phyloP scores from a whole-genome alignment of 2,113 vertebrate species.

The Hippolais icterina region DNA sequence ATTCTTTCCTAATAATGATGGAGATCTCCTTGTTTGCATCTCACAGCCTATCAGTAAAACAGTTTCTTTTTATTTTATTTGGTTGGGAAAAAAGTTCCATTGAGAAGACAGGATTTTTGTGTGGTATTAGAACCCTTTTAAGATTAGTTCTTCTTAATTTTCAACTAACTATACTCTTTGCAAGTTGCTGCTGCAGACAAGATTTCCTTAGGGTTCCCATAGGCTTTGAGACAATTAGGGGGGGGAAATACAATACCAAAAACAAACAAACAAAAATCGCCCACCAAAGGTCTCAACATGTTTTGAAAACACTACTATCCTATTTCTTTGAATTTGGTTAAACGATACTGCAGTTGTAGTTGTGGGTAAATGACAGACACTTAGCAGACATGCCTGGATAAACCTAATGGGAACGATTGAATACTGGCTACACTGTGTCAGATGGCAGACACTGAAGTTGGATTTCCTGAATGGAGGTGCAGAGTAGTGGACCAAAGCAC shows the following conservation, averaged over 20 bases:
- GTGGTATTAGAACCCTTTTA: background rate
- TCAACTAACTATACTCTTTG: background rate
- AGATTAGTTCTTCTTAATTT: background rate
- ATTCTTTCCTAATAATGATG: background rate
- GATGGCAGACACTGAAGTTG: background rate
- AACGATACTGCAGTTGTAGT: background rate
- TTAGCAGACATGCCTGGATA: background rate
- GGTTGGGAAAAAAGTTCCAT: background rate
- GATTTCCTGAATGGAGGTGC: background rate
- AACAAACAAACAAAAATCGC: background rate
- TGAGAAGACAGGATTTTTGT: background rate
- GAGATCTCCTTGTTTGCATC: background rate
- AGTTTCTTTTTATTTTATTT: background rate
- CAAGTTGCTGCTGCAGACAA: background rate
- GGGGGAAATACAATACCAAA: fast-evolving
- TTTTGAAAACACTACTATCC: background rate
- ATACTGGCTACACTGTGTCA: background rate
- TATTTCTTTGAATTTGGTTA: background rate
- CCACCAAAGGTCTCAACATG: background rate
- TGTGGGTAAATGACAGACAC: background rate
- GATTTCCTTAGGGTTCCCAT: background rate
- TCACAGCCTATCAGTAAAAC: background rate
- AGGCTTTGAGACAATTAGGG: background rate
- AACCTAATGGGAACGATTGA: background rate
- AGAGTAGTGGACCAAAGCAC: background rate